A percentile compares a stretch with the other conserved stretches of the same genome.
Conservation (phyloP, 1,140 invertebrate genomes). For the Linepithema humile region DNA sequence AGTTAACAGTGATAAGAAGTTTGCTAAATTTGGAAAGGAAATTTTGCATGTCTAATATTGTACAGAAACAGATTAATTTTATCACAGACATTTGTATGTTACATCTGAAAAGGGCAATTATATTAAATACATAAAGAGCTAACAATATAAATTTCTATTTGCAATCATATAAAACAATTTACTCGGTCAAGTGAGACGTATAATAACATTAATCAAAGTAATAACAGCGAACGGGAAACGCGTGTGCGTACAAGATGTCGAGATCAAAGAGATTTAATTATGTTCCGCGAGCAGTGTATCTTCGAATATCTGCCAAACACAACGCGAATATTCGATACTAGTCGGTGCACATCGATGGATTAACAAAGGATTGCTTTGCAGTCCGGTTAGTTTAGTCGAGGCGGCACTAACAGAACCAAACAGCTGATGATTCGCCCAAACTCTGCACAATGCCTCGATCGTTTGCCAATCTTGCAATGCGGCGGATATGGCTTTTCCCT, state of each 20-base stretch:
- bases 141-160: no score
- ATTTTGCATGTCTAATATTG: no score
- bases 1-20: no score
- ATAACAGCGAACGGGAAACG: background rate
- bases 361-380: conserved; percentile 9
- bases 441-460: background rate
- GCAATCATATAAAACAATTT: no score
- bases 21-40: no score
- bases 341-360: conserved; percentile 20
- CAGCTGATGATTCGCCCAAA: conserved; percentile 36
- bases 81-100: no score
- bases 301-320: background rate
- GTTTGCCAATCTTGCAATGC: conserved; percentile 1
- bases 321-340: background rate
- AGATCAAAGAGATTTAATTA: background rate
- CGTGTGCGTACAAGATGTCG: background rate
- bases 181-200: no score
- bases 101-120: no score
- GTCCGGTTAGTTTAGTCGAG: background rate
- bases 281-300: background rate
- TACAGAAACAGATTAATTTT: no score
- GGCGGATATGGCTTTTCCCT: background rate
- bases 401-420: background rate
- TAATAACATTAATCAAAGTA: background rate
- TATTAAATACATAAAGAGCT: no score